Evolutionary conservation across 92 coral and sea anemone genomes (phyloP).

Genomic region (Zoanthus solanderi): DNA sequence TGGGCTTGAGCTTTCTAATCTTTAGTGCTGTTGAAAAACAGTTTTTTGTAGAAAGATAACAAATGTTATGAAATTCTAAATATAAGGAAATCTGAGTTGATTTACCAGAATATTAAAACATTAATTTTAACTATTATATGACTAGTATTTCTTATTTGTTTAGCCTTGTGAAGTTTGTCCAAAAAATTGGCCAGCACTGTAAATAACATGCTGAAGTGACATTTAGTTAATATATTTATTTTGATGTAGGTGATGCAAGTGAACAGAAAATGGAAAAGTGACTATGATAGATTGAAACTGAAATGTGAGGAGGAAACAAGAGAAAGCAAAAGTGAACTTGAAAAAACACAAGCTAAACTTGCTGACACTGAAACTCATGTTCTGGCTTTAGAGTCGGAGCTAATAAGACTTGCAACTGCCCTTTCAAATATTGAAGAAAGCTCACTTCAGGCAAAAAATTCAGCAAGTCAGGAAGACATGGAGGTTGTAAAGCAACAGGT

Average conservation of each 20-base stretch:
- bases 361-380: conserved; percentile 81
- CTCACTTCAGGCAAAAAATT: conserved; percentile 15
- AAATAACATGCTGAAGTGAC: too few relatives aligned
- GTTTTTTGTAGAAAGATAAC: too few relatives aligned
- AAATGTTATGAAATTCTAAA: too few relatives aligned
- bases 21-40: too few relatives aligned
- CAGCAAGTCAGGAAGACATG: conserved; percentile 50
- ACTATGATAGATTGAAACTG: conserved; percentile 72
- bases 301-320: conserved; percentile 75
- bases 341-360: conserved; percentile 68
- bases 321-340: conserved; percentile 73
- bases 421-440: conserved; percentile 58
- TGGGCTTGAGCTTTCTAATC: too few relatives aligned
- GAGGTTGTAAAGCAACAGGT: conserved; percentile 80
- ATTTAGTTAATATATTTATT: background rate
- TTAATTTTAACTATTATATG: too few relatives aligned
- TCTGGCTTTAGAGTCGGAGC: conserved; percentile 87
- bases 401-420: conserved; percentile 82
- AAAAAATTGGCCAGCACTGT: too few relatives aligned
- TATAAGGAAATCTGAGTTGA: too few relatives aligned
- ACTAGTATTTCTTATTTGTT: too few relatives aligned
- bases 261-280: conserved; percentile 90
- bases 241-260: conserved; percentile 75
- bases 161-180: too few relatives aligned
- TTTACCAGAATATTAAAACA: too few relatives aligned